Evolutionary conservation across 1,140 invertebrate genomes (phyloP).

Genomic region (Halesus radiatus): DNA sequence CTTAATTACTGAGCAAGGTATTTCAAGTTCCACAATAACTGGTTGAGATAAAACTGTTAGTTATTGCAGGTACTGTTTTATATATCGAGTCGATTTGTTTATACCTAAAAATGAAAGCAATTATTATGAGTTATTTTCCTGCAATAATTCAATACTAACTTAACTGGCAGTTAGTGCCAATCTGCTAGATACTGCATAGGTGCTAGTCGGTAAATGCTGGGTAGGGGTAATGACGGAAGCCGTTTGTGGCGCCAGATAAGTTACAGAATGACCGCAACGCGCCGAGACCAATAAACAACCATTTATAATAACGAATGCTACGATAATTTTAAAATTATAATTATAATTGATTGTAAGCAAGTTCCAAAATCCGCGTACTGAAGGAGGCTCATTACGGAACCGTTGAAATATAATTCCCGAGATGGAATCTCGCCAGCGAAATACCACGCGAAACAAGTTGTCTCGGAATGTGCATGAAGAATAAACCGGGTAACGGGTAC

Average conservation of each 20-base stretch:
- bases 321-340: constrained; percentile 50
- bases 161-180: too few relatives aligned
- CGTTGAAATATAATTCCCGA: constrained; percentile 45
- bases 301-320: constrained; percentile 51
- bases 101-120: too few relatives aligned
- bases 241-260: constrained; percentile 21
- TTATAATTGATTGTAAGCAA: constrained; percentile 51
- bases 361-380: constrained; percentile 20
- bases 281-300: constrained; percentile 28
- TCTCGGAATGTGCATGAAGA: constrained; percentile 12
- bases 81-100: too few relatives aligned
- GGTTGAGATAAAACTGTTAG: too few relatives aligned
- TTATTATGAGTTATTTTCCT: too few relatives aligned
- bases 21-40: too few relatives aligned
- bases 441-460: constrained; percentile 4
- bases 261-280: constrained; percentile 22
- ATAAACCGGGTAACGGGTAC: neutral
- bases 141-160: too few relatives aligned
- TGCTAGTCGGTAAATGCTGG: too few relatives aligned
- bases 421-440: constrained; percentile 32
- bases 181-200: too few relatives aligned
- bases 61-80: too few relatives aligned
- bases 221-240: constrained; percentile 11
- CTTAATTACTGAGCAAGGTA: too few relatives aligned
- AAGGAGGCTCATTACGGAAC: constrained; percentile 46